Evolutionary conservation across 1,140 invertebrate genomes (phyloP), one percentile per base, ranked within the genome.

Genomic region (Trichoplusia ni): DNA sequence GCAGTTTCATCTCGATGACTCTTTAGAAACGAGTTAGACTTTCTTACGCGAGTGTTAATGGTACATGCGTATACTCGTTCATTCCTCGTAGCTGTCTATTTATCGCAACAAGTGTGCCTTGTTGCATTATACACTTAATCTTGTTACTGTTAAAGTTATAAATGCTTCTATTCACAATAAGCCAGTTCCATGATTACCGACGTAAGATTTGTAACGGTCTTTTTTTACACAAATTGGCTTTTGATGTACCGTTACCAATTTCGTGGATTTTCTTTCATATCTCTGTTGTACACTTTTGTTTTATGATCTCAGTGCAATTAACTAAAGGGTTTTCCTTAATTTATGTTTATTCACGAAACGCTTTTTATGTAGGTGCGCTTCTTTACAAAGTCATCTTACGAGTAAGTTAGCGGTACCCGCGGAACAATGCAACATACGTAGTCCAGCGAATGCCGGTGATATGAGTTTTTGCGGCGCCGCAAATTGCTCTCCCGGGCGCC

Each of bases 401-500:
- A 60, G 56, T 60, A 47, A 60, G 56, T 47, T 47, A 60, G 31
- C 56, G 56, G 56, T 47, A 60, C 29, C 21, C n/a, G 13, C 19
- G 18, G 56, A 60, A 51, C 59, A 62, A 62, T 51, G 59, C 33
- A 38, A 40, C 33, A 35, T 29, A 38, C 35, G 67, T 31, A 35
- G 47, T 65, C 46, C 44, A 31, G 6, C 51, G 31, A 18, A 31
- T 66, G 63, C 40, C 51, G 51, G 51, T 56, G 65, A 54, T 62
- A 64, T 63, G 14, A 53, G 51, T 79, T 86, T 86, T 84, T 84
- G 71, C 69, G 59, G 64, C 31, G 56, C 49, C 49, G 72, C 58
- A 70, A 79, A 81, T 84, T 78, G 69, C 69, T 82, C 70, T 73
- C 73, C 59, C 56, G 63, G 71, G 69, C 67, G 72, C 72, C 73